Base-by-base conservation (phyloP, 2,888 invertebrate genomes). In the Furcula furcula region DNA sequence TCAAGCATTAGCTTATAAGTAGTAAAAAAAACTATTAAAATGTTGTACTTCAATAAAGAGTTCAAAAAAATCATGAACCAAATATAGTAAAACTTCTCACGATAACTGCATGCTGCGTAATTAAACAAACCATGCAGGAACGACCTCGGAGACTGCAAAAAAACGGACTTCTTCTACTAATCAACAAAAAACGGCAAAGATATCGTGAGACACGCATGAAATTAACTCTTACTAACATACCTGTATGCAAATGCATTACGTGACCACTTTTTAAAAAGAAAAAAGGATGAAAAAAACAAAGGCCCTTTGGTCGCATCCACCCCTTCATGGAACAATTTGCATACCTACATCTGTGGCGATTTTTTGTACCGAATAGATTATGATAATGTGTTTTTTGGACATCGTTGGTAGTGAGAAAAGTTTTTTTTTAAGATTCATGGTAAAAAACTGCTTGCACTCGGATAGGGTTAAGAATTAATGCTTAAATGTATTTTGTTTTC, bases 351-450 rank as follows among this genome's bases (percentile, higher is more conserved):
- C 62, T 59, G 69, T 82, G 84, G 85, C 84, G 74, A 85, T 78
- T 85, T 86, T 85, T 83, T 65, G 60, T 45, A 54, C 47, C 57
- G 41, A 52, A 58, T 65, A 78, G 85, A 83, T 86, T 87, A 87
- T 87, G 87, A 45, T 59, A 83, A 87, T 81, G 40, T 35, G 41
- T 86, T 87, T 87, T 87, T 87, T 87, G 85, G 86, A 78, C 86
- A 85, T 67, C 50, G 51, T 46, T 38, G 39, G 47, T 42, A 49
- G 58, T 58, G 67, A 62, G 67, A 64, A 65, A 60, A 40, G 49
- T 47, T 55, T 63, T 82, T 78, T 79, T 77, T 72, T 5, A 31
- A 54, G 33, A 29, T 34, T 34, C 40, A 62, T 20, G 20, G 5
- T 20, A 66, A 70, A 70, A 69, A 62, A 42, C 52, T 27, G 31